Conservation (phyloP, 2,797 vertebrate genomes). For the Gastrophryne carolinensis region DNA sequence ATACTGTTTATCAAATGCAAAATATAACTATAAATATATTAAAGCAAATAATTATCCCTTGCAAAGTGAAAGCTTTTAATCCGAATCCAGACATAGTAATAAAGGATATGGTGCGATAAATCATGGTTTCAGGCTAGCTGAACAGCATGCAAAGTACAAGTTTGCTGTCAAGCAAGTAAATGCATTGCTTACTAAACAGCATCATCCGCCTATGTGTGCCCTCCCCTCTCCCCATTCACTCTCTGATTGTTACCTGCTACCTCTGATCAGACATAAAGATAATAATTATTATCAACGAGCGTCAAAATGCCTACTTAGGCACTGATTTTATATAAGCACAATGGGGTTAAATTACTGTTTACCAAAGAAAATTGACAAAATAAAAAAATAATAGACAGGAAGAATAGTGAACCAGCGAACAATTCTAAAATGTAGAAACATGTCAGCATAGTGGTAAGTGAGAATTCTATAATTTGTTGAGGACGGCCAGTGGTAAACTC, state of each 20-base stretch:
- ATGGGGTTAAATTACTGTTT: slow-evolving; percentile 21
- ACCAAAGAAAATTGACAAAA: slow-evolving; percentile 4
- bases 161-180: slow-evolving; percentile 35
- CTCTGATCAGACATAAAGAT: slow-evolving; percentile 29
- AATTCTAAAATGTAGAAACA: no score
- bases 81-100: background rate
- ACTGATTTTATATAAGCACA: slow-evolving; percentile 2
- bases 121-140: background rate
- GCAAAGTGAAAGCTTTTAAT: background rate
- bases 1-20: no score
- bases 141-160: slow-evolving; percentile 37
- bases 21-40: no score
- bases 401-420: no score
- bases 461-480: no score
- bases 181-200: background rate
- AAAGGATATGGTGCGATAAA: background rate
- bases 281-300: slow-evolving; percentile 38
- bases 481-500: no score
- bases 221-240: slow-evolving; percentile 1
- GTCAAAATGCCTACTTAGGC: slow-evolving; percentile 23
- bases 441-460: no score
- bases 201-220: background rate
- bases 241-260: slow-evolving; percentile 38
- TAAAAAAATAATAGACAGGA: background rate
- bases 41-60: background rate